A percentile compares a stretch with the other conserved stretches of the same genome.
These are phyloP conservation scores for Anthophora plumipes DNA, from an alignment of 2,888 invertebrate species.

Conservation along the genomic window DNA sequence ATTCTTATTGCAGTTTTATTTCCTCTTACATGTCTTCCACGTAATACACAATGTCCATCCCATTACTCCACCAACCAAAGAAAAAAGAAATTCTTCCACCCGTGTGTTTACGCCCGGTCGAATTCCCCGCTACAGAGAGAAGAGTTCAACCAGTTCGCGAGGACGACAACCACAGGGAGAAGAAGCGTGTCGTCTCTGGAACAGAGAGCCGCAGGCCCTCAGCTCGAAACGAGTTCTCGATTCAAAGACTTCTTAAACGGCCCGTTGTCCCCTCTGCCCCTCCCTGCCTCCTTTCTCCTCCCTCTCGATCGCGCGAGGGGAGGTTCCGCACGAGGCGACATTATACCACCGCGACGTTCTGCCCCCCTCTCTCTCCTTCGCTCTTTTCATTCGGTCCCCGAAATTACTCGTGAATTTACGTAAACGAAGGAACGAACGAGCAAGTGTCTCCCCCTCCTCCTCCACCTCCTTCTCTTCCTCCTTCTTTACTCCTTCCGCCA, in stretches of 20 bases:
- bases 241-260: slow-evolving; percentile 74
- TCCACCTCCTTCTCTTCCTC: slow-evolving; percentile 22
- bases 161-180: slow-evolving; percentile 4
- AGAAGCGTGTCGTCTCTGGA: slow-evolving; percentile 43
- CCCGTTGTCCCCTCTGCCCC: slow-evolving; percentile 51
- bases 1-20: too few species aligned
- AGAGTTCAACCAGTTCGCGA: slow-evolving; percentile 28
- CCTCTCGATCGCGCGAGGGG: slow-evolving; percentile 60
- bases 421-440: slow-evolving; percentile 66
- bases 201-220: slow-evolving; percentile 11
- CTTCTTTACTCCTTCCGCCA: slow-evolving; percentile 47
- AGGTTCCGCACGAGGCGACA: slow-evolving; percentile 72
- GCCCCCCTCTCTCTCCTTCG: neutral
- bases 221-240: slow-evolving; percentile 73
- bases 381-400: slow-evolving; percentile 49
- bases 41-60: too few species aligned
- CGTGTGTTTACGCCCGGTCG: neutral
- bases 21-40: too few species aligned
- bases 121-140: neutral
- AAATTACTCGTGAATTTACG: slow-evolving; percentile 73
- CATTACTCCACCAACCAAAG: too few species aligned
- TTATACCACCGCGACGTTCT: slow-evolving; percentile 59
- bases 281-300: slow-evolving; percentile 55
- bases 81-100: neutral
- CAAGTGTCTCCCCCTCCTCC: slow-evolving; percentile 54